Conservation (phyloP, 2,113 vertebrate species). For the Cephalopholis sonnerati region DNA sequence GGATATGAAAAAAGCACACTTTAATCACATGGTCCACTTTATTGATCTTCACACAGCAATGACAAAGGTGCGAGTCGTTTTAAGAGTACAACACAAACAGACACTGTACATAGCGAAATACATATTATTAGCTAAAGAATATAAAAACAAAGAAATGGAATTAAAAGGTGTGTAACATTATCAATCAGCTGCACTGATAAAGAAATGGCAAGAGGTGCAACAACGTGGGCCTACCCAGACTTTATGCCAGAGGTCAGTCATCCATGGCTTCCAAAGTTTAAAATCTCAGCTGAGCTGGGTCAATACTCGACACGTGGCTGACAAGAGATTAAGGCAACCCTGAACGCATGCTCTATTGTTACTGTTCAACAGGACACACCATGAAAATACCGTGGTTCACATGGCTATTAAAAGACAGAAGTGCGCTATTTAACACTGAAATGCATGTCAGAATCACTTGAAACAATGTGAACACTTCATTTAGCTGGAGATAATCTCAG, state of each 20-base stretch:
- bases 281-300: conserved; percentile 24
- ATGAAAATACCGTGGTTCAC: conserved; percentile 25
- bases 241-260: conserved; percentile 23
- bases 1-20: background rate
- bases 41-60: conserved; percentile 67
- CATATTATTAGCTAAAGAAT: background rate
- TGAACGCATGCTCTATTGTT: conserved; percentile 25
- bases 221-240: background rate
- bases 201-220: background rate
- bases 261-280: conserved; percentile 22
- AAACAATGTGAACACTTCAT: conserved; percentile 34
- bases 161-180: conserved; percentile 26
- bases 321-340: conserved; percentile 54
- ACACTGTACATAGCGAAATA: conserved; percentile 15
- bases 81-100: conserved; percentile 3
- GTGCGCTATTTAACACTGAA: conserved; percentile 21
- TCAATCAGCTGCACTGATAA: conserved; percentile 2
- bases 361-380: conserved; percentile 9
- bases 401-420: conserved; percentile 17
- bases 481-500: conserved; percentile 3
- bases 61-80: conserved; percentile 30
- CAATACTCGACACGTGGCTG: background rate
- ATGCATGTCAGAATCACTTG: conserved; percentile 22
- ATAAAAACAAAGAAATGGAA: conserved; percentile 12
- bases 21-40: conserved; percentile 65